phyloP scores from a whole-genome alignment of 2,888 invertebrate species.

The Lomographa bimaculata region DNA sequence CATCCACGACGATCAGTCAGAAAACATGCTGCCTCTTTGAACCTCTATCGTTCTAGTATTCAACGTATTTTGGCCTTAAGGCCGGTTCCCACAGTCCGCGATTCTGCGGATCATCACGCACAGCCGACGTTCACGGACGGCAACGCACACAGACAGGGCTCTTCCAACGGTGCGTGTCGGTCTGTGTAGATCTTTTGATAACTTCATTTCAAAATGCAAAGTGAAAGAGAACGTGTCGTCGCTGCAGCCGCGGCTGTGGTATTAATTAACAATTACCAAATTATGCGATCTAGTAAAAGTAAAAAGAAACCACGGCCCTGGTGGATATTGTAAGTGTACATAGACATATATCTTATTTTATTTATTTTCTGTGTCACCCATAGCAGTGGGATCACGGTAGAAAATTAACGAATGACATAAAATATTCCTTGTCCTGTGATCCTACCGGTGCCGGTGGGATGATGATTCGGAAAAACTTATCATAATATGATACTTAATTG shows the following conservation, averaged over 20 bases:
- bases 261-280: slow-evolving; percentile 3
- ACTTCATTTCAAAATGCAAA: slow-evolving; percentile 12
- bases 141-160: slow-evolving; percentile 3
- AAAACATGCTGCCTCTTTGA: neutral
- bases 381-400: slow-evolving; percentile 6
- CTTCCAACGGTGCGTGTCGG: slow-evolving; percentile 6
- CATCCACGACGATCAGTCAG: neutral
- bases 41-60: neutral
- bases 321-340: neutral
- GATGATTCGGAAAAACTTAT: too few relatives aligned
- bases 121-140: slow-evolving; percentile 5
- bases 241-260: slow-evolving; percentile 10
- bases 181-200: slow-evolving; percentile 6
- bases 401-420: slow-evolving; percentile 10
- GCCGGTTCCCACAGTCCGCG: neutral
- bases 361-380: slow-evolving; percentile 1
- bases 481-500: too few relatives aligned
- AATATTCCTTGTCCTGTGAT: slow-evolving; percentile 9
- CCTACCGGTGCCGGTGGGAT: too few relatives aligned
- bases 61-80: neutral
- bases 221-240: slow-evolving; percentile 10
- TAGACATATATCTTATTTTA: neutral
- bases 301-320: slow-evolving; percentile 5
- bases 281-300: slow-evolving; percentile 7
- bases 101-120: slow-evolving; percentile 6